A percentile compares a stretch with the other conserved stretches of the same genome.
These are phyloP conservation scores for Pelecanoides urinatrix DNA, from an alignment of 2,113 vertebrate genomes.

Conservation along the genomic window DNA sequence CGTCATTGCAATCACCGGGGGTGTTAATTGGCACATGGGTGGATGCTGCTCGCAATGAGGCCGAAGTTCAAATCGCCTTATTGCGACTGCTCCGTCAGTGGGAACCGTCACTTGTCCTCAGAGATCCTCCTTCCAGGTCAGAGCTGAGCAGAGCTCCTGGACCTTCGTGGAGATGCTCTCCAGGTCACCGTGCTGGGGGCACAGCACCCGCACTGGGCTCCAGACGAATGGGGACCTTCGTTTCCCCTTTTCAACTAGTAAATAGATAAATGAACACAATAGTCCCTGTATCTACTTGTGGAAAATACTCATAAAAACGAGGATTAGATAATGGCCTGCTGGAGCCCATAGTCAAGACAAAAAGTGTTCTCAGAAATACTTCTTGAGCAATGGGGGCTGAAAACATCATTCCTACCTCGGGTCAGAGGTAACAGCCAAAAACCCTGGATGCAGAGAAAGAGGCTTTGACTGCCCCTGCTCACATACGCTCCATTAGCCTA, in stretches of 20 bases:
- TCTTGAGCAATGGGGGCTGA: not conserved
- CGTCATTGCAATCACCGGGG: not conserved
- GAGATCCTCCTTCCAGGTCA: not conserved
- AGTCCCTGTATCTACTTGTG: too few species aligned
- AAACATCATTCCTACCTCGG: not conserved
- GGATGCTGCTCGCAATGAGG: not conserved
- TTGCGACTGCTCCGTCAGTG: not conserved
- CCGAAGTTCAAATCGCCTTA: not conserved
- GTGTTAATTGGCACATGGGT: not conserved
- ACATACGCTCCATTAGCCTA: not conserved
- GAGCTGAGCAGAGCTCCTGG: not conserved
- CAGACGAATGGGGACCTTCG: accelerated
- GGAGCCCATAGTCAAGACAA: not conserved
- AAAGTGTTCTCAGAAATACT: not conserved
- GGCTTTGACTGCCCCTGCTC: not conserved
- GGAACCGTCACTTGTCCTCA: not conserved
- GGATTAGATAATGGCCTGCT: not conserved
- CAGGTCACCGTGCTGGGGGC: not conserved
- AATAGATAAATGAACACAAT: not conserved
- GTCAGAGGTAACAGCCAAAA: not conserved
- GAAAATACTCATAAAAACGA: not conserved
- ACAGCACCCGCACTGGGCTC: not conserved
- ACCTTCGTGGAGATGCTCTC: not conserved
- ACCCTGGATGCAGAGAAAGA: not conserved
- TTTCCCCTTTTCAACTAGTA: not conserved